These are phyloP conservation scores for Euplexia lucipara DNA, from an alignment of 2,888 invertebrate genomes.

Conservation along the genomic window DNA sequence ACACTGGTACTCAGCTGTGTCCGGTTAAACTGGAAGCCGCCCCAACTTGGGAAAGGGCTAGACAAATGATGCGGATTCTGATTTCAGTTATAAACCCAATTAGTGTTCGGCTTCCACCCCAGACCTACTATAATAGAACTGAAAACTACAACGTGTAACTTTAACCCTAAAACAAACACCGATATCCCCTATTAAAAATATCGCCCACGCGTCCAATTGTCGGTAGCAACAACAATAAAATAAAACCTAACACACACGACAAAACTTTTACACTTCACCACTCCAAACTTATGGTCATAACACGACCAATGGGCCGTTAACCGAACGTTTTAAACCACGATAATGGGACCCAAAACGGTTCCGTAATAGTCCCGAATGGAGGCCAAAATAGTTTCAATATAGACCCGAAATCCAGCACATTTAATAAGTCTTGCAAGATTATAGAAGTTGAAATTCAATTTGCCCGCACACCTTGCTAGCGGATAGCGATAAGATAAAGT, in stretches of 20 bases:
- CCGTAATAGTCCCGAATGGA: slow-evolving; percentile 29
- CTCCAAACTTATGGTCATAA: slow-evolving; percentile 52
- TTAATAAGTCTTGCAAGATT: slow-evolving; percentile 65
- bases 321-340: slow-evolving; percentile 50
- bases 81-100: background rate
- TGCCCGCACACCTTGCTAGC: slow-evolving; percentile 67
- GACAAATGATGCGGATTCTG: no score
- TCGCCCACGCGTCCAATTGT: background rate
- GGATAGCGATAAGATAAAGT: slow-evolving; percentile 39
- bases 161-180: background rate
- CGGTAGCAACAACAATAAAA: slow-evolving; percentile 28
- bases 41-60: no score
- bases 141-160: background rate
- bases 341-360: slow-evolving; percentile 33
- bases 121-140: background rate
- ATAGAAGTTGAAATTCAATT: slow-evolving; percentile 76
- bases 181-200: slow-evolving; percentile 19
- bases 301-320: slow-evolving; percentile 43
- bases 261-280: slow-evolving; percentile 46
- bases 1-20: no score
- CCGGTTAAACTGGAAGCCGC: no score
- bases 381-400: slow-evolving; percentile 35
- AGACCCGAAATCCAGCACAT: slow-evolving; percentile 31
- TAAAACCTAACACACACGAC: slow-evolving; percentile 34
- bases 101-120: background rate